Percentiles rank a stretch among this genome's conserved stretches.
Evolutionary conservation across 2,888 invertebrate species (phyloP).

Genomic region (Halictus ligatus): DNA sequence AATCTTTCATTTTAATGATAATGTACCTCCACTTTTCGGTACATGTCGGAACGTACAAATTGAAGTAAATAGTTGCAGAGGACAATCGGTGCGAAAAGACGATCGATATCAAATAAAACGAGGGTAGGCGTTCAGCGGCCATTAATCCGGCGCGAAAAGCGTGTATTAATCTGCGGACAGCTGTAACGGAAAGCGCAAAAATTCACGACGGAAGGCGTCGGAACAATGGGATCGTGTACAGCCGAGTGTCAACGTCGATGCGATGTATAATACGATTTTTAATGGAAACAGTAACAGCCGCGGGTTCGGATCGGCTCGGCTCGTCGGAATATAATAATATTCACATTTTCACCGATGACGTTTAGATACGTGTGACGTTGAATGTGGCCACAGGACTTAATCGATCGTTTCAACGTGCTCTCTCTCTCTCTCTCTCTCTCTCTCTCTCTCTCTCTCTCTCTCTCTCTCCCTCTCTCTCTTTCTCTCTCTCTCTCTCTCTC

Average conservation of each 20-base stretch:
- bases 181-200: neutral
- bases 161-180: slow-evolving; percentile 8
- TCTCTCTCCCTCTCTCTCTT: too few relatives aligned
- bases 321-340: slow-evolving; percentile 32
- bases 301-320: neutral
- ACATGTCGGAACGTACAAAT: neutral
- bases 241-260: neutral
- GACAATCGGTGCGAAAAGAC: neutral
- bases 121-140: neutral
- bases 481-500: too few relatives aligned
- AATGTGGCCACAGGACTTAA: slow-evolving; percentile 17
- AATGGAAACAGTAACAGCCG: slow-evolving; percentile 18
- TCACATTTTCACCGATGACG: slow-evolving; percentile 17
- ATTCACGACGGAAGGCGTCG: neutral
- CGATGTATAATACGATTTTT: slow-evolving; percentile 24
- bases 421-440: neutral
- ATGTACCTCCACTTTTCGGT: too few relatives aligned
- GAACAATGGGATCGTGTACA: neutral
- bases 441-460: neutral
- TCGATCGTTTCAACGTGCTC: slow-evolving; percentile 20
- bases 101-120: neutral
- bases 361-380: slow-evolving; percentile 17
- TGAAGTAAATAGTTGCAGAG: neutral
- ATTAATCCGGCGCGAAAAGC: neutral
- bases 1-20: too few relatives aligned